Evolutionary conservation across 53 echinoderm and acorn worm species (phyloP).

Genomic region (Patiria pectinifera): DNA sequence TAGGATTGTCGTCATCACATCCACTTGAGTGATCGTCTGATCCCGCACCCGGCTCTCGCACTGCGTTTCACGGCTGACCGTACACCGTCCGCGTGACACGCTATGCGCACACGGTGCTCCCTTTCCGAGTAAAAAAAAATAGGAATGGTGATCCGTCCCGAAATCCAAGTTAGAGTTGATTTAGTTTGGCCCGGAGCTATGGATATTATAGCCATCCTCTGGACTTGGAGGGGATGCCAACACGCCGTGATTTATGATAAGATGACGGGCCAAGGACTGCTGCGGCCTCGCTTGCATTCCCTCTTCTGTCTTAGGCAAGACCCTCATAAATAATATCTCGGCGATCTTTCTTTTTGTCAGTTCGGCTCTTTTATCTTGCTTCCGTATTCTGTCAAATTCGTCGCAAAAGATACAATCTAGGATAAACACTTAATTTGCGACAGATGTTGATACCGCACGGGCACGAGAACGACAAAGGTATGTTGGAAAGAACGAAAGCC

Average conservation of each 20-base stretch:
- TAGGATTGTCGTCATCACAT: conserved; percentile 35
- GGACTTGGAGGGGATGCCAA: conserved; percentile 32
- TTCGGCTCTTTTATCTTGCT: neutral
- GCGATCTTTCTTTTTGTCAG: neutral
- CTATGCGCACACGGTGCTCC: neutral
- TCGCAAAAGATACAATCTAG: neutral
- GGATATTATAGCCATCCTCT: conserved; percentile 57
- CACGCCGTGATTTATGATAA: conserved; percentile 50
- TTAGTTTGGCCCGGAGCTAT: conserved; percentile 19
- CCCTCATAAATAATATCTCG: neutral
- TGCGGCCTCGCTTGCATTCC: neutral
- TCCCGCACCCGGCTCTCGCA: neutral
- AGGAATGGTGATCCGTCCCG: conserved; percentile 27
- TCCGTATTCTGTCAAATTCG: neutral
- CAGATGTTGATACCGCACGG: neutral
- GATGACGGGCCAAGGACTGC: conserved; percentile 12
- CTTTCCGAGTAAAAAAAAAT: neutral
- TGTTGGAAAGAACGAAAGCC: neutral
- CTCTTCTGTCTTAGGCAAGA: neutral
- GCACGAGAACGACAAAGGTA: neutral
- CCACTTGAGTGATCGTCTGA: conserved; percentile 36
- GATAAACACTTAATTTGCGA: neutral
- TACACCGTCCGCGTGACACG: neutral
- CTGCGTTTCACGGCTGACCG: conserved; percentile 41
- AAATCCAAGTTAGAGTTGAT: conserved; percentile 50